These are phyloP conservation scores for Liasis olivaceus DNA, from an alignment of 2,797 vertebrate genomes.

Conservation along the genomic window DNA sequence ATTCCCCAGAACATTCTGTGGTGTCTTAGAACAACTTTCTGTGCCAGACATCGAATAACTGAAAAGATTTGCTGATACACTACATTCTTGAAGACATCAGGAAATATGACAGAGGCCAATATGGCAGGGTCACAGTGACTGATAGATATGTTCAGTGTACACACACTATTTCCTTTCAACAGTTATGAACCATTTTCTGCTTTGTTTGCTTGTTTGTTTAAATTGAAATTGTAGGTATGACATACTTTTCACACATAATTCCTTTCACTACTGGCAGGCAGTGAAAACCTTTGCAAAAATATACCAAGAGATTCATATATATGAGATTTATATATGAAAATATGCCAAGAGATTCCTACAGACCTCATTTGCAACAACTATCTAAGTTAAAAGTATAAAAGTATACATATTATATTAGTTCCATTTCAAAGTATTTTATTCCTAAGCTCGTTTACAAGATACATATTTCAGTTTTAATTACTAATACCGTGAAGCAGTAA, in stretches of 20 bases:
- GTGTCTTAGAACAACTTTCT: neutral
- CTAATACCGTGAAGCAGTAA: neutral
- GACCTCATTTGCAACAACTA: neutral
- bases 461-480: neutral
- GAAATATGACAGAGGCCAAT: neutral
- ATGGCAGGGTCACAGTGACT: neutral
- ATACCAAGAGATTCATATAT: neutral
- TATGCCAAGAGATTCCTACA: neutral
- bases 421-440: neutral
- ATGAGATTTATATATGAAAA: neutral
- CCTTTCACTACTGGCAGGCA: neutral
- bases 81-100: neutral
- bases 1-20: neutral
- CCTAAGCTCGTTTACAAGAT: neutral
- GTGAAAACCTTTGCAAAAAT: neutral
- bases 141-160: neutral
- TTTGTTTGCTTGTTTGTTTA: slow-evolving; percentile 3
- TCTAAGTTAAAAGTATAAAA: slow-evolving; percentile 9
- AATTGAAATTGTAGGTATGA: neutral
- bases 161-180: slow-evolving; percentile 16
- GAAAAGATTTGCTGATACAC: neutral
- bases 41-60: neutral
- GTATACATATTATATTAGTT: neutral
- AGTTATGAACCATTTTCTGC: neutral
- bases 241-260: neutral